Evolutionary conservation across 2,113 vertebrate species (phyloP), one percentile per base, ranked within the genome.

Genomic region (Oncorhynchus mykiss): DNA sequence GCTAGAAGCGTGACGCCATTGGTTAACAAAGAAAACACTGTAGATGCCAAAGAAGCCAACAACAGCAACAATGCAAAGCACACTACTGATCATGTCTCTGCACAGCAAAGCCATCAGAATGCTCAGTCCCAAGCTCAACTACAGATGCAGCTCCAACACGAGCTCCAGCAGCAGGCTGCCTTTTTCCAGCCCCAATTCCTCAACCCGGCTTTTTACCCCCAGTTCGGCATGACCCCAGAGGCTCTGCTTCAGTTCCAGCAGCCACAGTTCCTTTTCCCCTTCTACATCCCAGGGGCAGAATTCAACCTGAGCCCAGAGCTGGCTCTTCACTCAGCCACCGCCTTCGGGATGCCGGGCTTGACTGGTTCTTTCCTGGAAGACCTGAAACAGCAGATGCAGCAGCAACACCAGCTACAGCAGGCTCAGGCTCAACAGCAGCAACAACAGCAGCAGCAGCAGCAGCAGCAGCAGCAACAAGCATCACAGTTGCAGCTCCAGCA

Each of bases 181-280:
- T 99, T 99, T 88, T 99, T 99, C 90, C 98, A 98, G 91, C 97
- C 97, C 18, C 98, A 99, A 91, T 99, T 99, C 79, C 92, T 99
- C 66, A 99, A 98, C 85, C 97, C 97, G 71, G 96, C 97, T 69
- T 98, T 99, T 90, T 93, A 99, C 86, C 98, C 98, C 75, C 97
- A 99, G 82, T 99, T 99, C 67, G 96, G 97, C 16, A 96, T 99
- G 96, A 99, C 97, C 5, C 96, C 97, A 51, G 98, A 99, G 90
- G 93, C 98, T 39, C 90, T 99, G 82, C 84, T 99, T 76, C 98
- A 99, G 24, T 98, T 99, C 86, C 98, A 99, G 78, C 98, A 99
- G 85, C 98, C 97, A 48, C 98, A 99, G 87, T 99, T 99, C 86
- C 95, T 99, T 82, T 99, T 99, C 80, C 98, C 97, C 0, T 99